Percentiles rank a stretch among this genome's conserved stretches.
phyloP scores from a whole-genome alignment of 1,140 invertebrate genomes.

The Pachyrhynchus sulphureomaculatus region DNA sequence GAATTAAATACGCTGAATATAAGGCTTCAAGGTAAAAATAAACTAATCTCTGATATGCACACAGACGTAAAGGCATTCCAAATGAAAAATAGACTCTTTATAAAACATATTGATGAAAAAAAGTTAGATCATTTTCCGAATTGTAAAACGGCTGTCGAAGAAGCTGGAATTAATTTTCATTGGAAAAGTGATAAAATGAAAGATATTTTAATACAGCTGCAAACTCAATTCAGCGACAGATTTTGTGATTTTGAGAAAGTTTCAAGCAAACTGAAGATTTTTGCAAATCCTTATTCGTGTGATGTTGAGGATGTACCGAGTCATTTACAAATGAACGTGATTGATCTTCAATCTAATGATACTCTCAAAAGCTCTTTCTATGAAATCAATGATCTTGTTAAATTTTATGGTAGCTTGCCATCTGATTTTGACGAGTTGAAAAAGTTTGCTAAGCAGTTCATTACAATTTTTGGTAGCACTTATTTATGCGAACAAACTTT shows the following conservation, averaged over 20 bases:
- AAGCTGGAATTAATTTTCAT: constrained; percentile 10
- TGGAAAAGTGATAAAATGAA: constrained; percentile 3
- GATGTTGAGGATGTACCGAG: background rate
- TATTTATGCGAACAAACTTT: constrained; percentile 35
- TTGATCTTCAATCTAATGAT: constrained; percentile 23
- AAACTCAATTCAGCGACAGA: too few relatives aligned
- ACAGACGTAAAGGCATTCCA: too few relatives aligned
- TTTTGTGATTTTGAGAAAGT: too few relatives aligned
- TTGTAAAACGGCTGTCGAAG: constrained; percentile 18
- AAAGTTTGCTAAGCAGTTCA: constrained; percentile 22
- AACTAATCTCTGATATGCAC: constrained; percentile 20
- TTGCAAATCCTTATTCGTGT: constrained; percentile 5
- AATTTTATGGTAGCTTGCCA: too few relatives aligned
- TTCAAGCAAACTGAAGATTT: constrained; percentile 12
- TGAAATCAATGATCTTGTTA: too few relatives aligned
- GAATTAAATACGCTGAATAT: constrained; percentile 20
- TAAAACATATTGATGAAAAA: constrained; percentile 14
- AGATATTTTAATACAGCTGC: too few relatives aligned
- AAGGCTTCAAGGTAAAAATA: constrained; percentile 16
- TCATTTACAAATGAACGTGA: constrained; percentile 3
- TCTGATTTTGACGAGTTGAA: too few relatives aligned
- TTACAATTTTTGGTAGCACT: constrained; percentile 30
- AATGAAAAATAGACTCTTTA: too few relatives aligned
- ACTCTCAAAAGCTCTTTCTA: too few relatives aligned
- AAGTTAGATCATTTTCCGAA: constrained; percentile 14